phyloP scores from a whole-genome alignment of 2,888 invertebrate species.

The Esperia sulphurella region DNA sequence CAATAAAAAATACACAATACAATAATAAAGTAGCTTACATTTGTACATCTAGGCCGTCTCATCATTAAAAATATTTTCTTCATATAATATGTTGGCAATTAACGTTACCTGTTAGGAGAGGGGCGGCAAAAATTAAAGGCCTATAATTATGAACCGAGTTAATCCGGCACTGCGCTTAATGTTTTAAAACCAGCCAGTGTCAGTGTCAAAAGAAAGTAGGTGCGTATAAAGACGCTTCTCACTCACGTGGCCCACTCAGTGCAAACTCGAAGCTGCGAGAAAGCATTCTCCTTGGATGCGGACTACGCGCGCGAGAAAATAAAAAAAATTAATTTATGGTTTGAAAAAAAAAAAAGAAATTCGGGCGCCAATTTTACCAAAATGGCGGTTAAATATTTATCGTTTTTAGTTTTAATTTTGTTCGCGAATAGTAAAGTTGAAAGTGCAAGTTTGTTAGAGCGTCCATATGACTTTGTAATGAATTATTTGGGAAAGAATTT shows the following conservation, averaged over 20 bases:
- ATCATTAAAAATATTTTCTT: no score
- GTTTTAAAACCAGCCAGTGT: slow-evolving; percentile 2
- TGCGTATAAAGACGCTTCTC: slow-evolving; percentile 28
- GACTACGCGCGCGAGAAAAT: slow-evolving; percentile 10
- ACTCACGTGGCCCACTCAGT: slow-evolving; percentile 40
- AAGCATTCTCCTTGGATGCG: slow-evolving; percentile 19
- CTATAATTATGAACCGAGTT: no score
- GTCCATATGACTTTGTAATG: slow-evolving; percentile 61
- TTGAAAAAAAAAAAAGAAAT: slow-evolving; percentile 8
- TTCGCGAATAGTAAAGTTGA: slow-evolving; percentile 36
- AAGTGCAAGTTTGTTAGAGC: slow-evolving; percentile 56
- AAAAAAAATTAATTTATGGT: slow-evolving; percentile 19
- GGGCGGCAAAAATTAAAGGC: no score
- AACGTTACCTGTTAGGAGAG: no score
- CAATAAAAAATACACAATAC: no score
- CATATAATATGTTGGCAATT: no score
- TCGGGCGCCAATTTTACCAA: slow-evolving; percentile 21
- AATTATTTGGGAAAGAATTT: slow-evolving; percentile 54
- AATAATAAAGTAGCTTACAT: no score
- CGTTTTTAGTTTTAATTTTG: slow-evolving; percentile 38
- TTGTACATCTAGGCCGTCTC: no score
- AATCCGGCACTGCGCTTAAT: neutral
- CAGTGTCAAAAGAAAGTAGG: slow-evolving; percentile 52
- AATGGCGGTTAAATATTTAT: slow-evolving; percentile 41
- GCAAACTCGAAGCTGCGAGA: slow-evolving; percentile 38